Evolutionary conservation across 2,888 invertebrate species (phyloP), one percentile per base, ranked within the genome.

Genomic region (Hermaeophaga mercurialis): DNA sequence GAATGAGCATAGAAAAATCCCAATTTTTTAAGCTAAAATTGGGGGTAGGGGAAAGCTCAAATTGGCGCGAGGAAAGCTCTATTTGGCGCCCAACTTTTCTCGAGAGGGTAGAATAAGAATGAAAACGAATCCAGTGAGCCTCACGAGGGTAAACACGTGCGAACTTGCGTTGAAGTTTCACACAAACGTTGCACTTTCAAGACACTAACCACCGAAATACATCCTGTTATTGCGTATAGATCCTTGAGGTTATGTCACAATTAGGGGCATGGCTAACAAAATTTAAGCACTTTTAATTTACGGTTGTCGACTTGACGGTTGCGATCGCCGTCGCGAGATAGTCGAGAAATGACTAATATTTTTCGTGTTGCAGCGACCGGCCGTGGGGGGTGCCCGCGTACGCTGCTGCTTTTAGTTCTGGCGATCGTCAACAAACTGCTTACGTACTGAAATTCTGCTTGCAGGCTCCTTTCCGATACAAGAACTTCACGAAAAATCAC

Each of bases 301-400:
- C 56, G 56, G 46, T 46, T 52, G 50, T 56, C 34, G 33, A 52
- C 50, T 50, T 48, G 49, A 49, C 54, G 55, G 55, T 55, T 34
- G 55, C 45, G 50, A 53, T 45, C 46, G 38, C 52, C 48, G 44
- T 45, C 53, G 48, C 47, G 41, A 54, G 53, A 55, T 55, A 54
- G 62, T 58, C 59, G 54, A 60, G 61, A 57, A 61, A 62, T 61
- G 62, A 66, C 65, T 66, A 62, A 56, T 53, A 53, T 56, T 56
- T 47, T 50, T 48, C 58, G 55, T 56, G 56, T 54, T 61, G 24
- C 53, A 49, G 36, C 48, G 28, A 26, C 3, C 48, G 48, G 28
- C 47, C 54, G 56, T 24, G 26, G 60, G 50, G 60, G 54, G 60
- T 58, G 59, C 58, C 34, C 33, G 46, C 22, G 56, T 28, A 48